Evolutionary conservation across 2,888 invertebrate species (phyloP), one percentile per base, ranked within the genome.

Genomic region (Netelia melanura): DNA sequence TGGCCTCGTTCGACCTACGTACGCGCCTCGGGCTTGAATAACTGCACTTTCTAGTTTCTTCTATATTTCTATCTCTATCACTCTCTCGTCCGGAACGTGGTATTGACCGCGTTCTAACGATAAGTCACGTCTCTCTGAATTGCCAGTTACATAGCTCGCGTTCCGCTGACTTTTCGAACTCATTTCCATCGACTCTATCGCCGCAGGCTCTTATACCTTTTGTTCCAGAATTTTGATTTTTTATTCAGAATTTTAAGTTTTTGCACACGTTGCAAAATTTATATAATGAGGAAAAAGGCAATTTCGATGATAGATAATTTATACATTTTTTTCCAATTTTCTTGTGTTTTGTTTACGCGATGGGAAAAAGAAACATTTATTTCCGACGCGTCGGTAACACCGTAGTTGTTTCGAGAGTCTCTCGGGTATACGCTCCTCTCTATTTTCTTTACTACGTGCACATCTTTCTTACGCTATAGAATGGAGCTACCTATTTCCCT

Each of bases 41-140:
- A 58, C 58, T 58, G 17, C 58, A 48, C 48, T 48, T 58, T 58
- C 8, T 23, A 2, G 58, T 2, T 21, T 58, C 56, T 70, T 83
- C 77, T 58, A 78, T 64, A 21, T 30, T 61, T 52, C 44, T 67
- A 23, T 61, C 17, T 62, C 44, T 62, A 10, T 58, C 30, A 23
- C 62, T 74, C 62, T 25, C 74, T 30, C 43, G 43, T 56, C 0
- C 48, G 74, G 74, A 83, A 68, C 64, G 38, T 62, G 25, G 52
- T 83, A 83, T 83, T 75, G 79, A 79, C 79, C 83, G 78, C 79
- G 64, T 3, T 75, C 62, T 74, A 83, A 64, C 56, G 62, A 25
- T 17, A 54, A 75, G 62, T 44, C 78, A 74, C 23, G 54, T 75
- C 62, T 64, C 56, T 43, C 64, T 3, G 43, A 52, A 74, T 74